phyloP scores from a whole-genome alignment of 2,888 invertebrate genomes.

The Drosophila kuntzei region DNA sequence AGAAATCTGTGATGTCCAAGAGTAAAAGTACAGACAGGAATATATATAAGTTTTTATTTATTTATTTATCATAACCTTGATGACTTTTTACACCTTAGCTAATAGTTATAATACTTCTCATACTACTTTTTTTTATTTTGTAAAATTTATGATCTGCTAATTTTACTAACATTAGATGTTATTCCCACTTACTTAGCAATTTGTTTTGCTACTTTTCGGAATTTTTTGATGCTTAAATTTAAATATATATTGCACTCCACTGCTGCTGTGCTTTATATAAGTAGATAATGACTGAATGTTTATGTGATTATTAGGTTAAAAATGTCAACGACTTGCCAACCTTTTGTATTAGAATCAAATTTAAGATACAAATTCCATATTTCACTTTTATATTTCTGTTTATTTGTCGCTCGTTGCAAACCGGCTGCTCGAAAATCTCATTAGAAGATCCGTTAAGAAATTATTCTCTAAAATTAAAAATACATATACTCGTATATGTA shows the following conservation, averaged over 20 bases:
- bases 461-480: constrained; percentile 41
- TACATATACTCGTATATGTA: not conserved
- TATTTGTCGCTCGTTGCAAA: constrained; percentile 40
- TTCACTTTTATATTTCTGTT: constrained; percentile 39
- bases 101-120: constrained; percentile 4
- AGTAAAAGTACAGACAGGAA: constrained; percentile 22
- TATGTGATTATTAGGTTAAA: constrained; percentile 26
- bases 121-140: constrained; percentile 5
- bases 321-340: constrained; percentile 59
- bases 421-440: constrained; percentile 53
- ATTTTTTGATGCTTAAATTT: constrained; percentile 31
- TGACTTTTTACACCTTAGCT: not conserved
- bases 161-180: constrained; percentile 22
- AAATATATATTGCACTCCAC: constrained; percentile 36
- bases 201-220: constrained; percentile 37
- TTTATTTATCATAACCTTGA: not conserved
- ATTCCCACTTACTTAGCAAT: constrained; percentile 6
- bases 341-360: constrained; percentile 27
- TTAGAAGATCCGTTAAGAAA: constrained; percentile 56
- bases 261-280: constrained; percentile 13
- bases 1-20: constrained; percentile 17
- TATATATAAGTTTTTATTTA: not conserved
- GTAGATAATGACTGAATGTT: constrained; percentile 11
- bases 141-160: constrained; percentile 58
- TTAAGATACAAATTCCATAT: constrained; percentile 27